Percentiles rank a stretch among this genome's conserved stretches.
Evolutionary conservation across 1,140 invertebrate species (phyloP).

Genomic region (Philopotamus ludificatus): DNA sequence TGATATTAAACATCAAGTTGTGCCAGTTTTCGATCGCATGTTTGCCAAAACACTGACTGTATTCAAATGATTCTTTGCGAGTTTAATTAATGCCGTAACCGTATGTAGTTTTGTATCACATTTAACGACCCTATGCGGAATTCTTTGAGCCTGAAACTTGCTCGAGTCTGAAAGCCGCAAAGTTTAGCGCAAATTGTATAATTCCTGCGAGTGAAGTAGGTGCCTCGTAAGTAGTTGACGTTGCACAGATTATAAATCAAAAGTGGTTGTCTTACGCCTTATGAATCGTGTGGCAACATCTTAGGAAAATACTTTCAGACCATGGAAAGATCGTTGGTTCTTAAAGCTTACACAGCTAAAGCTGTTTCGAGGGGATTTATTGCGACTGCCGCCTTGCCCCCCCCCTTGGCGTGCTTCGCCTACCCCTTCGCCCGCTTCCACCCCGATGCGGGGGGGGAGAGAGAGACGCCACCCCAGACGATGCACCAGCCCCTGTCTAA

Average conservation of each 20-base stretch:
- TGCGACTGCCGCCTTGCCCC: neutral
- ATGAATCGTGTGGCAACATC: neutral
- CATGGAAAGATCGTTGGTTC: slow-evolving; percentile 4
- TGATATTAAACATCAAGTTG: too few relatives aligned
- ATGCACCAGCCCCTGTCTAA: slow-evolving; percentile 7
- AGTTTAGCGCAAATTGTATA: too few relatives aligned
- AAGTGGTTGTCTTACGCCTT: neutral
- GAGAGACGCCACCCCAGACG: slow-evolving; percentile 2
- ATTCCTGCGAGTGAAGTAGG: too few relatives aligned
- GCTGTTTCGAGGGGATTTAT: slow-evolving; percentile 26
- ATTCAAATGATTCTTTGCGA: too few relatives aligned
- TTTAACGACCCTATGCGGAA: too few relatives aligned
- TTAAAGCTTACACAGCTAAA: slow-evolving; percentile 20
- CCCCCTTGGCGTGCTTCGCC: neutral
- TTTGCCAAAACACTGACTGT: too few relatives aligned
- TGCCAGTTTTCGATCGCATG: too few relatives aligned
- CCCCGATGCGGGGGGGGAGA: neutral
- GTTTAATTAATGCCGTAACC: too few relatives aligned
- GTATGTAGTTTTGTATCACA: too few relatives aligned
- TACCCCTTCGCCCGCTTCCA: neutral
- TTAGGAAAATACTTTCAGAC: neutral
- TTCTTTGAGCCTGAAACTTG: too few relatives aligned
- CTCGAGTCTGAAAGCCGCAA: too few relatives aligned
- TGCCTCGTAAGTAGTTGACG: neutral
- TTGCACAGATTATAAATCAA: neutral